phyloP scores from a whole-genome alignment of 1,140 invertebrate genomes.

The Brachystomella parvula region DNA sequence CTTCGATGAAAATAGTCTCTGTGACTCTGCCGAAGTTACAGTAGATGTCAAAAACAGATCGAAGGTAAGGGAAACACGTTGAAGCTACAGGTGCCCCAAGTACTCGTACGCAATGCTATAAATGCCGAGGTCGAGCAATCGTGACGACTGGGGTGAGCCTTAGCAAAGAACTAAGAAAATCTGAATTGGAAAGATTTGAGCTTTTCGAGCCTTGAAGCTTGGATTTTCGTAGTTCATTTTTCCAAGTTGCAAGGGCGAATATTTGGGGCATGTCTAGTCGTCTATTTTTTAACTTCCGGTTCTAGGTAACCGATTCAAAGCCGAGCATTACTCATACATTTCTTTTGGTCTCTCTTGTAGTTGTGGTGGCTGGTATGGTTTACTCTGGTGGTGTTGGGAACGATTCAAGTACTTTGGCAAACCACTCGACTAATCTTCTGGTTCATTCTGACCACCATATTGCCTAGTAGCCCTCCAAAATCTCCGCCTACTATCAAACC shows the following conservation, averaged over 20 bases:
- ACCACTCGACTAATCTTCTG: conserved; percentile 29
- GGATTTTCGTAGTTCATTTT: not conserved
- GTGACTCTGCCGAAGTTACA: not conserved
- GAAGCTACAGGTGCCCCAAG: not conserved
- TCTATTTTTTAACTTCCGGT: too few species aligned
- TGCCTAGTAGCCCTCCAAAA: conserved; percentile 21
- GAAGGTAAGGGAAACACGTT: conserved; percentile 13
- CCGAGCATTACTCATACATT: not conserved
- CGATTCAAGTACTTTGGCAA: conserved; percentile 32
- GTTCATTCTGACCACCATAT: conserved; percentile 28
- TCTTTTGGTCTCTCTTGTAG: conserved; percentile 20
- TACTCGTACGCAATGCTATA: not conserved
- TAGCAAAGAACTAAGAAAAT: too few species aligned
- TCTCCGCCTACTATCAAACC: conserved; percentile 21
- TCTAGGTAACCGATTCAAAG: too few species aligned
- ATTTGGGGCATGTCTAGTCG: not conserved
- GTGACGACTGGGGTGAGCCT: too few species aligned
- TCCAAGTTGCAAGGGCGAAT: not conserved
- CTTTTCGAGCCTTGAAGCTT: not conserved
- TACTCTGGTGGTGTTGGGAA: conserved; percentile 34
- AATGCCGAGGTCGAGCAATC: not conserved
- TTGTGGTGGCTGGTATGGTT: conserved; percentile 37
- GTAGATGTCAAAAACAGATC: conserved; percentile 17
- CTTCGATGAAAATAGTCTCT: conserved; percentile 6
- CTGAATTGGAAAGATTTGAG: not conserved